Evolutionary conservation across 2,888 invertebrate species (phyloP), one percentile per base, ranked within the genome.

Genomic region (Nebria salina): DNA sequence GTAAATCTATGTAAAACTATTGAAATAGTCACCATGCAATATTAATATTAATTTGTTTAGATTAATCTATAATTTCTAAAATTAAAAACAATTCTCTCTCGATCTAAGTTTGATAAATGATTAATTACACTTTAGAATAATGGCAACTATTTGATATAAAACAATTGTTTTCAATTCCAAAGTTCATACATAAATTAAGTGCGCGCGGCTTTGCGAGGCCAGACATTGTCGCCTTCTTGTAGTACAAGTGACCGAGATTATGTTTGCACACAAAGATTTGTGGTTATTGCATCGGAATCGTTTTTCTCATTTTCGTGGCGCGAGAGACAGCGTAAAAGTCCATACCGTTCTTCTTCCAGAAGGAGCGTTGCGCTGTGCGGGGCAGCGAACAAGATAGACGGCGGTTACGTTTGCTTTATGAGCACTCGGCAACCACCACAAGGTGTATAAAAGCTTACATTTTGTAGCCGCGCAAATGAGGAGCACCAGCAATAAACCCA

Each of bases 401-500:
- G 6, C 41, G 65, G 72, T 73, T 73, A 72, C 75, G 75, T 70
- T 70, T 83, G 82, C 84, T 85, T 85, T 85, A 85, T 84, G 84
- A 85, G 84, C 82, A 83, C 83, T 70, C 70, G 20, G 83, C 83
- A 83, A 83, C 82, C 84, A 84, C 84, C 84, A 84, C 84, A 84
- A 84, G 84, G 85, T 84, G 85, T 85, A 84, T 84, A 84, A 84
- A 85, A 84, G 84, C 84, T 85, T 84, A 85, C 84, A 85, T 85
- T 85, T 85, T 84, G 85, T 83, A 84, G 83, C 85, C 83, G 82
- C 82, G 84, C 84, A 85, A 85, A 85, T 85, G 85, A 85, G 84
- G 15, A 84, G 86, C 84, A 85, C 85, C 86, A 86, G 87, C 87
- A 86, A 87, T 88, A 88, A 88, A 88, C 86, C 87, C 86, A 88